Percentiles rank a stretch among this genome's conserved stretches.
These are phyloP conservation scores for Sylvia atricapilla DNA, from an alignment of 2,113 vertebrate genomes.

Conservation along the genomic window DNA sequence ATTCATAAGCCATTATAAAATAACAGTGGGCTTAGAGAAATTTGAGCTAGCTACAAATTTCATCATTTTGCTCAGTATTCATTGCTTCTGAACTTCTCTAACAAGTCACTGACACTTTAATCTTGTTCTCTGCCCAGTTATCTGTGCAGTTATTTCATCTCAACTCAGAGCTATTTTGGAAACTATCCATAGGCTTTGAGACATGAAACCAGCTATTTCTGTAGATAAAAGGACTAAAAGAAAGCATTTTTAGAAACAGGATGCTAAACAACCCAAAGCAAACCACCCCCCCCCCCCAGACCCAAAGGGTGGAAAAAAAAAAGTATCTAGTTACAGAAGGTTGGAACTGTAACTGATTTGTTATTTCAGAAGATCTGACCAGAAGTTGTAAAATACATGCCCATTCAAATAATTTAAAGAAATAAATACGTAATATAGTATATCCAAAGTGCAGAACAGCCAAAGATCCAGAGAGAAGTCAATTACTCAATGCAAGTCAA, in stretches of 20 bases:
- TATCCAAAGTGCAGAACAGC: not conserved
- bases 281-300: not conserved
- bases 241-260: slow-evolving; percentile 33
- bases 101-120: not conserved
- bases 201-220: not conserved
- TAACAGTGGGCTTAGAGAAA: not conserved
- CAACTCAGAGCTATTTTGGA: not conserved
- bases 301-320: not conserved
- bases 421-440: not conserved
- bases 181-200: not conserved
- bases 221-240: not conserved
- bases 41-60: not conserved
- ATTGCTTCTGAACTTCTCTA: not conserved
- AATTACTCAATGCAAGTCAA: not conserved
- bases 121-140: not conserved
- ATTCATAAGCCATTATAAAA: not conserved
- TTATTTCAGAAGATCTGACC: not conserved
- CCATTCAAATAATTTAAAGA: not conserved
- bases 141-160: not conserved
- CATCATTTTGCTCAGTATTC: not conserved
- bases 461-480: not conserved
- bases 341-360: not conserved
- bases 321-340: not conserved
- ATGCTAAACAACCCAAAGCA: not conserved
- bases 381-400: not conserved